Evolutionary conservation across 2,113 vertebrate species (phyloP).

Genomic region (Myodes glareolus): DNA sequence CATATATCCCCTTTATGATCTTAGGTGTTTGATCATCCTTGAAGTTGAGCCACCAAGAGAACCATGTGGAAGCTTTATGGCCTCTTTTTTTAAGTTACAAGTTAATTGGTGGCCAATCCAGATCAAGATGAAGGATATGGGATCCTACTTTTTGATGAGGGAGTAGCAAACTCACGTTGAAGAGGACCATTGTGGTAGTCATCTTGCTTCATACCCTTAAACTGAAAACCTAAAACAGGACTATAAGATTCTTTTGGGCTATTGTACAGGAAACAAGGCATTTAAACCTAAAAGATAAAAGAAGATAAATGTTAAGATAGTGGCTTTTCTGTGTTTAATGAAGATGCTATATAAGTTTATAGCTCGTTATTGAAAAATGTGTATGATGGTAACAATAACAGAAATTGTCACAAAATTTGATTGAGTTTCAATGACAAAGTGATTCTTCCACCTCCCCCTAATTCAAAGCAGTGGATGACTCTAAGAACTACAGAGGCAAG

Average conservation of each 20-base stretch:
- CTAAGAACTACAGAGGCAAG: not conserved
- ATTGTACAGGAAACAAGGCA: not conserved
- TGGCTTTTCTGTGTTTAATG: not conserved
- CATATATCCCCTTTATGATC: not conserved
- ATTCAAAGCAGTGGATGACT: not conserved
- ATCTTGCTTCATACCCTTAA: not conserved
- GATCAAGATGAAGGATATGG: not conserved
- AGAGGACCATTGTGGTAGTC: not conserved
- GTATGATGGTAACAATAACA: not conserved
- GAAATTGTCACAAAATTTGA: not conserved
- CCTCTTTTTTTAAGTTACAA: not conserved
- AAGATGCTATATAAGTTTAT: not conserved
- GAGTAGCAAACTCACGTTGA: not conserved
- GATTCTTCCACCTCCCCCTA: not conserved
- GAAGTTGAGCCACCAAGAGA: not conserved
- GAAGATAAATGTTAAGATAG: not conserved
- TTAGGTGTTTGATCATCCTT: not conserved
- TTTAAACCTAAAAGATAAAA: slow-evolving; percentile 3
- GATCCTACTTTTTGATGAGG: not conserved
- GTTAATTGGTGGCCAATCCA: not conserved
- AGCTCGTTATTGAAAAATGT: not conserved
- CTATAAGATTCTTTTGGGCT: not conserved
- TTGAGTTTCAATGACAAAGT: not conserved
- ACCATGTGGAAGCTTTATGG: not conserved
- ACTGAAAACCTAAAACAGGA: not conserved